Evolutionary conservation across 2,113 vertebrate species (phyloP).

Genomic region (Murina feae): DNA sequence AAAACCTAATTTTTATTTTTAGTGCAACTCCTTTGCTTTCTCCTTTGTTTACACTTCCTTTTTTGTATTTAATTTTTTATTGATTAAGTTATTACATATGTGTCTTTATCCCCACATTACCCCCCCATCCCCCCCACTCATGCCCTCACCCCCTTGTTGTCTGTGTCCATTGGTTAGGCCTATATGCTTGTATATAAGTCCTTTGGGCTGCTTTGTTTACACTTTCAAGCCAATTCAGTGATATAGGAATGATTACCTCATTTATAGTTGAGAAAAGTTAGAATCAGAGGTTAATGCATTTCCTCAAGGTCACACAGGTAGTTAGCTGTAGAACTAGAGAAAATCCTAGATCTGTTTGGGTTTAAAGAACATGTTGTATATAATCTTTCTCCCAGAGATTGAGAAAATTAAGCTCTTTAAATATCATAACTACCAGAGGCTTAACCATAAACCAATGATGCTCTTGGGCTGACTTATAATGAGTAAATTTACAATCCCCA

Average conservation of each 20-base stretch:
- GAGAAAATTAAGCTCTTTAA: conserved; percentile 43
- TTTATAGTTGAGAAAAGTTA: conserved; percentile 11
- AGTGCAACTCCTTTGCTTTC: not conserved
- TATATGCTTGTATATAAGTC: too few relatives aligned
- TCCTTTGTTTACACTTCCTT: conserved; percentile 26
- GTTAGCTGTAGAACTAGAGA: conserved; percentile 27
- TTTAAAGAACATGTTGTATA: conserved; percentile 11
- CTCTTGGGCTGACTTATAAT: not conserved
- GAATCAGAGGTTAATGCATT: conserved; percentile 5
- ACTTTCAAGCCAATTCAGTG: not conserved
- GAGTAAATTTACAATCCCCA: not conserved
- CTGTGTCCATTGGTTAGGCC: too few relatives aligned
- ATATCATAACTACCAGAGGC: not conserved
- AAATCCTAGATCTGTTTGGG: not conserved
- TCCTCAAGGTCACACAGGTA: conserved; percentile 7
- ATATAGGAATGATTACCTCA: not conserved
- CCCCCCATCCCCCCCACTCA: too few relatives aligned
- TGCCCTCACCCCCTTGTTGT: too few relatives aligned
- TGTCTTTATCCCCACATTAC: too few relatives aligned
- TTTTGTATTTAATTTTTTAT: too few relatives aligned
- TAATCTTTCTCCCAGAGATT: not conserved
- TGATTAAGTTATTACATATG: too few relatives aligned
- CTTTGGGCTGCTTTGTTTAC: conserved; percentile 32
- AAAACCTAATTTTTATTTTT: not conserved
- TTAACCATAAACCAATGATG: conserved; percentile 3